Evolutionary conservation across 2,888 invertebrate genomes (phyloP), one percentile per base, ranked within the genome.

Genomic region (Athalia cordata): DNA sequence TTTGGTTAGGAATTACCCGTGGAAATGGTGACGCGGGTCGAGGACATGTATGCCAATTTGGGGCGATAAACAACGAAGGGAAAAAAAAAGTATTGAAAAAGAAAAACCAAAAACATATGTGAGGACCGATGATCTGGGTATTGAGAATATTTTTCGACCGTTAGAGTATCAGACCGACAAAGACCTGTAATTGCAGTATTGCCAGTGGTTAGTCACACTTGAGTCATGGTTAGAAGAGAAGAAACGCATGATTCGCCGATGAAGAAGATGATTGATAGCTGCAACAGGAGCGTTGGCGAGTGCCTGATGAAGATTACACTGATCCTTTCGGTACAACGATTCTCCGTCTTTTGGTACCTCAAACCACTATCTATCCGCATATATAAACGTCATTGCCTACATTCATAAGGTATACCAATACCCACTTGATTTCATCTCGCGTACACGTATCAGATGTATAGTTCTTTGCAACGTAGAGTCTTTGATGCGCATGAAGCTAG

Each of bases 221-320:
- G 75, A 75, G 62, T 75, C 75, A 75, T 62, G 75, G 45, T 29
- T 29, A 29, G 29, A 49, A 61, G 52, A 62, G 52, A 75, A 62
- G 45, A 72, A 29, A 29, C 3, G 59, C 59, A 13, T 15, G 75
- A 52, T 62, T 75, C 15, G 15, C 62, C 75, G 50, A 62, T 50
- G 79, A 67, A 80, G 29, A 29, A 29, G 81, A 84, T 87, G 87
- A 87, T 87, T 85, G 85, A 87, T 87, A 85, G 85, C 81, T 79
- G 79, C 79, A 81, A 83, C 82, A 83, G 84, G 83, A 82, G 81
- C 80, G 77, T 80, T 78, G 78, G 76, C 80, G 80, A 80, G 77
- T 77, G 78, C 6, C 64, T 50, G 4, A 29, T 8, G 3, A 59
- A 62, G 9, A 59, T 59, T 45, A 49, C 62, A 49, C 62, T 52